phyloP scores from a whole-genome alignment of 2,888 invertebrate genomes.

The Nysson spinosus region DNA sequence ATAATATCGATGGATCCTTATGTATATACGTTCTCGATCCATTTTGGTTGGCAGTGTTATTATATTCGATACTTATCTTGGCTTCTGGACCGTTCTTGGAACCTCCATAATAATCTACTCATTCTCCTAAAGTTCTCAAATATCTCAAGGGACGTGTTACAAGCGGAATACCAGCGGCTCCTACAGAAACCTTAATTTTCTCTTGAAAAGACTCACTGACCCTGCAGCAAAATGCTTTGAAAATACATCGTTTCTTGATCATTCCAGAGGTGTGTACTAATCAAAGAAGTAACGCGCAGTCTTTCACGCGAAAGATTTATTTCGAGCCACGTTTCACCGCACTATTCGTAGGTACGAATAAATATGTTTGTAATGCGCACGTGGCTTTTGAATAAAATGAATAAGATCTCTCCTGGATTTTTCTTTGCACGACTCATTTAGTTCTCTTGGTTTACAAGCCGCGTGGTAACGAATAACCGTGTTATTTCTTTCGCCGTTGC shows the following conservation, averaged over 20 bases:
- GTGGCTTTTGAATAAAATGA: background rate
- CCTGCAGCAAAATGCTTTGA: background rate
- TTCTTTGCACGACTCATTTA: background rate
- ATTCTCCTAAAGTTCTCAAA: conserved; percentile 11
- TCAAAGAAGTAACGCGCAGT: too few relatives aligned
- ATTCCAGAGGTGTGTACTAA: too few relatives aligned
- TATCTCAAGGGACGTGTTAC: conserved; percentile 25
- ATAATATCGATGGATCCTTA: conserved; percentile 29
- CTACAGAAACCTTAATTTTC: conserved; percentile 14
- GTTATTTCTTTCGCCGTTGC: background rate
- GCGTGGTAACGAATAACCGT: background rate
- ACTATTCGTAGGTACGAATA: too few relatives aligned
- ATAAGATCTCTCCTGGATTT: too few relatives aligned
- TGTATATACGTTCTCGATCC: conserved; percentile 17
- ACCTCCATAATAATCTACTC: conserved; percentile 29
- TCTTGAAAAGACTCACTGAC: background rate
- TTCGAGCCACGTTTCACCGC: too few relatives aligned
- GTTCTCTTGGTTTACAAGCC: background rate
- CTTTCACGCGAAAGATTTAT: too few relatives aligned
- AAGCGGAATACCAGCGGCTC: conserved; percentile 2
- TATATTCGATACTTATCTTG: conserved; percentile 38
- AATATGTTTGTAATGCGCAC: too few relatives aligned
- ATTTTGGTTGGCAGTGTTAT: conserved; percentile 32
- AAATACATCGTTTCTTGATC: background rate
- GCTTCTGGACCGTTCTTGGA: conserved; percentile 7